Evolutionary conservation across 2,113 vertebrate genomes (phyloP), one percentile per base, ranked within the genome.

Genomic region (Oreotrochilus melanogaster): DNA sequence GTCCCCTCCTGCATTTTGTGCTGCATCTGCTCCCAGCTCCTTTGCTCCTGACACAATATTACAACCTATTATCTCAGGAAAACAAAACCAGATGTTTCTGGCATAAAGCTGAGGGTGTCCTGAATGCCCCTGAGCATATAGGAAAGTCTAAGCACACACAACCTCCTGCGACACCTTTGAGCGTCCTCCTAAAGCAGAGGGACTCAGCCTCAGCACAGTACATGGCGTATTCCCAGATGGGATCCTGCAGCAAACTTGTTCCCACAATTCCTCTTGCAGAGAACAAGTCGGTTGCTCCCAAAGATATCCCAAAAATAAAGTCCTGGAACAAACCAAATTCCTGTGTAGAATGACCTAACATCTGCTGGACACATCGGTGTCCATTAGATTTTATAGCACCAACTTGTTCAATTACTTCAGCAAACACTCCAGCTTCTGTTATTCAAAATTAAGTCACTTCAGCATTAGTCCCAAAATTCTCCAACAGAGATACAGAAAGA

Each of bases 151-250:
- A 73, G 62, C 21, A 24, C 2, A 3, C 28, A 7, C 0, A 0
- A 9, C 6, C 47, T 14, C 47, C 16, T 2, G 27, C 1, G 19
- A 10, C 14, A 31, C 18, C 43, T 18, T 1, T 1, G 9, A 70
- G 25, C n/a, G 64, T 16, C 14, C 28, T 33, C 18, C 21, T 25
- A 33, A 33, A 58, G 48, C 0, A 0, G n/a, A 57, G 7, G 9
- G 14, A 28, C 9, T 3, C 0, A 0, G 21, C 12, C 28, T 14
- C 54, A n/a, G 58, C 50, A 3, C 9, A 2, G 25, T 1, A 39
- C 0, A 2, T 21, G 17, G n/a, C 23, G 33, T 28, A 5, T 17
- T 25, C 23, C 24, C 23, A 5, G 17, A 7, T 2, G 18, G 25
- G 9, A 70, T 1, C 69, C 65, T 13, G 14, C 30, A 16, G 51